Evolutionary conservation across 1,140 invertebrate genomes (phyloP), one percentile per base, ranked within the genome.

Genomic region (Drosophila biarmipes): DNA sequence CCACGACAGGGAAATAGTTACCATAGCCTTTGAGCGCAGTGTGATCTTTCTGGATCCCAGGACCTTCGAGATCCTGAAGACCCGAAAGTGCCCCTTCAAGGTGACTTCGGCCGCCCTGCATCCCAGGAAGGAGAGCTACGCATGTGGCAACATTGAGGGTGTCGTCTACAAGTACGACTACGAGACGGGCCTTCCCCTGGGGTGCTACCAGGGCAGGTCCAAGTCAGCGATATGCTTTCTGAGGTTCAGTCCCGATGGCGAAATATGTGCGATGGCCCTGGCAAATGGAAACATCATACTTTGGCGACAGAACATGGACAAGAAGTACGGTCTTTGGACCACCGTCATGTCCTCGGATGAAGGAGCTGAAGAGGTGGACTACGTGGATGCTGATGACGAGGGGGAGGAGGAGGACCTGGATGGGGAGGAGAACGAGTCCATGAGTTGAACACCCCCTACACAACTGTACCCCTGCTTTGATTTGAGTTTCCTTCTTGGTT

Each of bases 91-190:
- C 43, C 96, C 97, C 3, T 96, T 96, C 8, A 95, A 96, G 80
- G 95, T 98, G 11, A 96, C 96, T 90, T 97, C 97, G n/a, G 98
- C 97, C 0, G 98, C 98, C 15, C 92, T 99, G 29, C 96, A 98
- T 93, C 97, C 97, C 0, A 95, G 96, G 56, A 96, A 97, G 72
- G 95, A 95, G 43, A 95, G 97, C 45, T 99, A 98, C 93, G 97
- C 99, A 2, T 98, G 97, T 89, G 98, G 97, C 19, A 97, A 97
- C 10, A 97, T 98, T 90, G 97, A 99, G 92, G 96, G 98, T 55
- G 98, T 97, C 92, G 96, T 99, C 93, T 99, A 99, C 93, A 99
- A 99, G 93, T 98, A 96, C 92, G 97, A 99, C 92, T 99, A 97
- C 85, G 94, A 94, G 34, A 97, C 96, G 17, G 97, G 97, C 2